A percentile compares a stretch with the other conserved stretches of the same genome.
These are phyloP conservation scores for Amphipyra tragopoginis DNA, from an alignment of 2,888 invertebrate species.

Conservation along the genomic window DNA sequence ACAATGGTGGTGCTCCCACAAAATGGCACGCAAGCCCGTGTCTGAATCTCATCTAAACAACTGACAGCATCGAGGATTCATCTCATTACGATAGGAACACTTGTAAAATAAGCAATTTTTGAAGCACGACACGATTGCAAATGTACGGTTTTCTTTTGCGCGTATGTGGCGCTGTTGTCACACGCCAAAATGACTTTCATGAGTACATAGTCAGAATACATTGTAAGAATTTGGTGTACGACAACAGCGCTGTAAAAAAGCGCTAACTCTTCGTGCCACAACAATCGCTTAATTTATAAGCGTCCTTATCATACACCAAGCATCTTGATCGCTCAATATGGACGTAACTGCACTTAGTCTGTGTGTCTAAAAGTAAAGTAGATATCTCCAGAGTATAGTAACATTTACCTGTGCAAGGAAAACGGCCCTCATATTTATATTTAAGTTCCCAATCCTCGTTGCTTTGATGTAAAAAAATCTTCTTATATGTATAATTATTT, in stretches of 20 bases:
- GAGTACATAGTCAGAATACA: background rate
- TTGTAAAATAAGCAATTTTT: slow-evolving; percentile 13
- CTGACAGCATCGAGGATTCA: slow-evolving; percentile 55
- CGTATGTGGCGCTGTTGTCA: background rate
- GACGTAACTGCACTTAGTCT: slow-evolving; percentile 25
- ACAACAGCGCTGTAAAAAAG: background rate
- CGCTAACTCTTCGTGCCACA: background rate
- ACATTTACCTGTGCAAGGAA: slow-evolving; percentile 23
- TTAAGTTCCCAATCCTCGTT: slow-evolving; percentile 49
- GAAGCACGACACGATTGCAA: background rate
- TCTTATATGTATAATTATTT: slow-evolving; percentile 27
- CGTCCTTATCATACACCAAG: slow-evolving; percentile 17
- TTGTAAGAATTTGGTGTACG: background rate
- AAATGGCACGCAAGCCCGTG: slow-evolving; percentile 74
- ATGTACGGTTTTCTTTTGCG: no score
- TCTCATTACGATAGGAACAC: slow-evolving; percentile 21
- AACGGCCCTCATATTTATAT: slow-evolving; percentile 21
- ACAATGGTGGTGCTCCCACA: slow-evolving; percentile 81
- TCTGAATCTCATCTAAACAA: slow-evolving; percentile 73
- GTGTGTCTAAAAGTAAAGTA: slow-evolving; percentile 16
- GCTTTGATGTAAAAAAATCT: slow-evolving; percentile 45
- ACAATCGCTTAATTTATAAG: slow-evolving; percentile 16
- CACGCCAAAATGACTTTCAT: background rate
- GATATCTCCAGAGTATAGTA: slow-evolving; percentile 15
- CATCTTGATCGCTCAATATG: slow-evolving; percentile 25